These are phyloP conservation scores for Lepidocyrtoides sp. DNA, from an alignment of 2,888 invertebrate species.

Conservation along the genomic window DNA sequence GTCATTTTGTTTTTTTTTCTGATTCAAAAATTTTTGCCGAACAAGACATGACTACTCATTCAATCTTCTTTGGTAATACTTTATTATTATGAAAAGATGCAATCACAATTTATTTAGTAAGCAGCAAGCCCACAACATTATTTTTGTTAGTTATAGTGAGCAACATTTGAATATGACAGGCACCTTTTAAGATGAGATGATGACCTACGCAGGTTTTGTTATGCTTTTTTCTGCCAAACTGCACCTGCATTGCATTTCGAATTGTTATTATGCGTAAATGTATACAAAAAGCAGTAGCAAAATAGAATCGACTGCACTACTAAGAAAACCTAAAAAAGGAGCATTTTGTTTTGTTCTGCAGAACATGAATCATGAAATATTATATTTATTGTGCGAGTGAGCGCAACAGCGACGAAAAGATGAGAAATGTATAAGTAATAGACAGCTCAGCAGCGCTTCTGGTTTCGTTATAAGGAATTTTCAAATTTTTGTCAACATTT, in stretches of 20 bases:
- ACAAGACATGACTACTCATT: slow-evolving; percentile 11
- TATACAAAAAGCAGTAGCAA: neutral
- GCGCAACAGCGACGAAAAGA: neutral
- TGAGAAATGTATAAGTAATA: neutral
- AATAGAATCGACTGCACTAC: neutral
- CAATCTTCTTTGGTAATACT: neutral
- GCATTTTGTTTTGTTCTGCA: neutral
- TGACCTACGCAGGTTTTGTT: slow-evolving; percentile 19
- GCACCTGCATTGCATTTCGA: neutral
- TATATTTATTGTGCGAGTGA: too few relatives aligned
- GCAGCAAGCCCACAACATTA: neutral
- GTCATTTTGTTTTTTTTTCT: neutral
- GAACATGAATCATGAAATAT: neutral
- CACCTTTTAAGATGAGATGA: neutral
- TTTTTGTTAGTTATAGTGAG: neutral
- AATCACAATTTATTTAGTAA: slow-evolving; percentile 6
- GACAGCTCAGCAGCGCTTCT: neutral
- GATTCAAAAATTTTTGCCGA: slow-evolving; percentile 26
- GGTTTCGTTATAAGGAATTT: too few relatives aligned
- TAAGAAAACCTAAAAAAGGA: neutral
- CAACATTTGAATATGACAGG: neutral
- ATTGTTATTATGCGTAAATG: neutral
- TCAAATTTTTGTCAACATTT: too few relatives aligned
- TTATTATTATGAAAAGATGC: neutral
- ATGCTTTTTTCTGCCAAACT: neutral